phyloP scores from a whole-genome alignment of 2,888 invertebrate species.

The Deilephila porcellus region DNA sequence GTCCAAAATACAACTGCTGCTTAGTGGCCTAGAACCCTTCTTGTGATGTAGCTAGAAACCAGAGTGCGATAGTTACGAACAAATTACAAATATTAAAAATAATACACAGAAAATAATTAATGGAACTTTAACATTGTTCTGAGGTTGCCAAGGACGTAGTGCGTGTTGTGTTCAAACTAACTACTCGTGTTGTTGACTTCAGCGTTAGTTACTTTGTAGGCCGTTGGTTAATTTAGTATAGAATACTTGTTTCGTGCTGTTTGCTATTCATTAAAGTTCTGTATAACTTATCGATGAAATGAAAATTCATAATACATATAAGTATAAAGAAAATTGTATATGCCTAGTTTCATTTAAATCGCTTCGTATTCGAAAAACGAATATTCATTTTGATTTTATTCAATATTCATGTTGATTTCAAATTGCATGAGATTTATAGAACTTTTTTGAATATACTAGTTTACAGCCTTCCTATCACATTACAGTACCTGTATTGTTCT shows the following conservation, averaged over 20 bases:
- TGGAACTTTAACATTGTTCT: constrained; percentile 26
- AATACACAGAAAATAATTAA: too few species aligned
- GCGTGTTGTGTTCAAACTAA: not conserved
- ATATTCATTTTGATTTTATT: too few species aligned
- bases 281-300: not conserved
- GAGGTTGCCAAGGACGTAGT: not conserved
- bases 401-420: too few species aligned
- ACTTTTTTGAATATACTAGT: not conserved
- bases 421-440: not conserved
- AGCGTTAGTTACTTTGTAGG: not conserved
- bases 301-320: not conserved
- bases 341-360: too few species aligned
- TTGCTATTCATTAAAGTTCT: not conserved
- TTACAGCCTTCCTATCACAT: not conserved
- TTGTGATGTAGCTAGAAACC: too few species aligned
- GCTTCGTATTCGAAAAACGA: too few species aligned
- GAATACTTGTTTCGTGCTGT: not conserved
- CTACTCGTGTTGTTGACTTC: not conserved
- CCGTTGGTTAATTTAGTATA: constrained; percentile 12
- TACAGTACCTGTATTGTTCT: constrained; percentile 4
- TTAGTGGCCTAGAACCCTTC: not conserved
- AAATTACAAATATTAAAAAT: not conserved
- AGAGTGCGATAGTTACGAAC: too few species aligned
- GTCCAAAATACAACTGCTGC: not conserved
- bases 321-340: not conserved